These are phyloP conservation scores for Dioctria rufipes DNA, from an alignment of 2,888 invertebrate species.

Conservation along the genomic window DNA sequence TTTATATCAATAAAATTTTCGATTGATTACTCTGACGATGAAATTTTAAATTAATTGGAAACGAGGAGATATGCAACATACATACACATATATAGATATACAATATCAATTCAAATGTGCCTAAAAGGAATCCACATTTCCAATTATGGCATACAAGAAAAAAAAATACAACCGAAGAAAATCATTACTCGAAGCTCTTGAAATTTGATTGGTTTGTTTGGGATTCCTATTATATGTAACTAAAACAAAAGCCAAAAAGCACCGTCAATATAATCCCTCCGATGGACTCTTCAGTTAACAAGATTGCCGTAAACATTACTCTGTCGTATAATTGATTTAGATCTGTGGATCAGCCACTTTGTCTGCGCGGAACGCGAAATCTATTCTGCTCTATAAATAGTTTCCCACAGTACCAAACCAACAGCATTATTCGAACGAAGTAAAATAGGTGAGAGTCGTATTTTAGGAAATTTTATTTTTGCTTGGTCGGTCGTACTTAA, in stretches of 20 bases:
- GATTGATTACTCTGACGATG: too few species aligned
- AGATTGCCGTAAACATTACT: conserved; percentile 11
- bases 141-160: not conserved
- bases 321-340: conserved; percentile 16
- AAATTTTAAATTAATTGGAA: too few species aligned
- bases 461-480: conserved; percentile 6
- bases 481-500: not conserved
- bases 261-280: not conserved
- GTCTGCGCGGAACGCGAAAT: conserved; percentile 15
- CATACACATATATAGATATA: too few species aligned
- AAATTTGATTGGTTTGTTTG: conserved; percentile 26
- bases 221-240: not conserved
- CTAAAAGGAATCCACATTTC: conserved; percentile 6
- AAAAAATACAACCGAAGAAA: too few species aligned
- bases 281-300: conserved; percentile 15
- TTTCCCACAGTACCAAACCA: not conserved
- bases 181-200: not conserved
- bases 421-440: conserved; percentile 8
- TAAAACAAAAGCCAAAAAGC: not conserved
- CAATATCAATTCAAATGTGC: too few species aligned
- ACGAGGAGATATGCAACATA: too few species aligned
- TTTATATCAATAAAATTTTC: too few species aligned
- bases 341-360: not conserved
- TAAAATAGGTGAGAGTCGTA: conserved; percentile 24
- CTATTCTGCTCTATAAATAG: conserved; percentile 41